Base-by-base conservation (phyloP, 2,888 invertebrate genomes). In the Ypsolopha sequella region DNA sequence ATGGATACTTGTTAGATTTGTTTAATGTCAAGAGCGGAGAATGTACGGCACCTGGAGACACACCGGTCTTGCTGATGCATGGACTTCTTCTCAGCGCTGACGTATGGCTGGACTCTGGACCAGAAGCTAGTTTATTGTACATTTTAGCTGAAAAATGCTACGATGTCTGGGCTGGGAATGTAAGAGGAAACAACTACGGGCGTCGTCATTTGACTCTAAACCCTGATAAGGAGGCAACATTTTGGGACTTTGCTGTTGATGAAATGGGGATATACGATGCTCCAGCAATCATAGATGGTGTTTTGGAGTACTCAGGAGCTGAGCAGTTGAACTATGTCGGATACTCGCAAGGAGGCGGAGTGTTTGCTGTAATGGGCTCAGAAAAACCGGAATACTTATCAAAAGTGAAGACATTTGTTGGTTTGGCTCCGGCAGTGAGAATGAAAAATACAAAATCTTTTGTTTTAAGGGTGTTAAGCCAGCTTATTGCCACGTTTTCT, bases 221-320 rank as follows among this genome's bases (percentile, higher is more conserved):
- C 14, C 69, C 76, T 6, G 51, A 51, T 14, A 69, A 76, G 2
- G 80, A 88, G 47, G 61, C 78, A 6, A 68, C 80, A 52, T 93
- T 88, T 73, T 91, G 91, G 92, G 57, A 59, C 43, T 62, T 61
- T 43, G 93, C 93, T 63, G 95, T 91, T 89, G 91, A 95, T 61
- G 93, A 96, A 76, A 92, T 94, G 88, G 95, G 91, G 0, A 60
- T 88, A 7, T 90, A 91, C 64, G 96, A 96, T 76, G 62, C 95
- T 36, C 94, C 95, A 11, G 92, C 94, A 0, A 89, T 85, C 65
- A 86, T 95, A 49, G 90, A 94, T 63, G 89, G 91, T 39, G 48
- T 59, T 1, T 55, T 58, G 36, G 48, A 51, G 7, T n/a, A 52
- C 7, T 55, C 54, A 10, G 41, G 51, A 45, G 39, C 52, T 7